These are phyloP conservation scores for Prochilodus magdalenae DNA, from an alignment of 2,113 vertebrate genomes.

Conservation along the genomic window DNA sequence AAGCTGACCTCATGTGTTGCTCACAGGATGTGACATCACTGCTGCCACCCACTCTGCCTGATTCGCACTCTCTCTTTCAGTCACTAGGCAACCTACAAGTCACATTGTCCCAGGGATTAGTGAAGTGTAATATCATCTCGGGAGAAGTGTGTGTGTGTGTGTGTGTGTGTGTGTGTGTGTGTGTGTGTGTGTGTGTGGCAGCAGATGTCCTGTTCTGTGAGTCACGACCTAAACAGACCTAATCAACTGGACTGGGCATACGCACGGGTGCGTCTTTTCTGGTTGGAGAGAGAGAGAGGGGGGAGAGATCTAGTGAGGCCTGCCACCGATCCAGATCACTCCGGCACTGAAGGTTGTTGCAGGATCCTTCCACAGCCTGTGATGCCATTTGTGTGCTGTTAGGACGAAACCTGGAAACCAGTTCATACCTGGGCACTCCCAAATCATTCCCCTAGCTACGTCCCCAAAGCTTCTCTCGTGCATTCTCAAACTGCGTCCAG, in stretches of 20 bases:
- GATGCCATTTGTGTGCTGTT: too few species aligned
- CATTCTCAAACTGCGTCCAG: too few species aligned
- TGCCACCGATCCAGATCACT: too few species aligned
- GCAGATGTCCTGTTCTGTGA: slow-evolving; percentile 32
- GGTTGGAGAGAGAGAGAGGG: background rate
- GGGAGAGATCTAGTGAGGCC: too few species aligned
- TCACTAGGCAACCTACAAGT: slow-evolving; percentile 75
- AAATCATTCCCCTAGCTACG: too few species aligned
- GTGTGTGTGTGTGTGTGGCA: slow-evolving; percentile 28
- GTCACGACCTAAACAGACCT: slow-evolving; percentile 26
- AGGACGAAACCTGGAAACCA: too few species aligned
- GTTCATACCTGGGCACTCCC: too few species aligned
- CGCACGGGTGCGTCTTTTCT: slow-evolving; percentile 23
- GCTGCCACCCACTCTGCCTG: slow-evolving; percentile 60
- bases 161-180: slow-evolving; percentile 22
- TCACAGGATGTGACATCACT: slow-evolving; percentile 74
- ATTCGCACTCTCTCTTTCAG: slow-evolving; percentile 60
- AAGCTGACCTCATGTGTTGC: slow-evolving; percentile 49
- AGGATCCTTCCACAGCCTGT: too few species aligned
- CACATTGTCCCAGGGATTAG: slow-evolving; percentile 72
- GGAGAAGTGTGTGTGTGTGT: slow-evolving; percentile 37
- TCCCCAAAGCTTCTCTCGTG: too few species aligned
- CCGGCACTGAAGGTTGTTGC: too few species aligned
- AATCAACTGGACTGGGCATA: background rate
- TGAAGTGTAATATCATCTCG: slow-evolving; percentile 72